phyloP scores from a whole-genome alignment of 2,113 vertebrate genomes.

The Desmodus rotundus region DNA sequence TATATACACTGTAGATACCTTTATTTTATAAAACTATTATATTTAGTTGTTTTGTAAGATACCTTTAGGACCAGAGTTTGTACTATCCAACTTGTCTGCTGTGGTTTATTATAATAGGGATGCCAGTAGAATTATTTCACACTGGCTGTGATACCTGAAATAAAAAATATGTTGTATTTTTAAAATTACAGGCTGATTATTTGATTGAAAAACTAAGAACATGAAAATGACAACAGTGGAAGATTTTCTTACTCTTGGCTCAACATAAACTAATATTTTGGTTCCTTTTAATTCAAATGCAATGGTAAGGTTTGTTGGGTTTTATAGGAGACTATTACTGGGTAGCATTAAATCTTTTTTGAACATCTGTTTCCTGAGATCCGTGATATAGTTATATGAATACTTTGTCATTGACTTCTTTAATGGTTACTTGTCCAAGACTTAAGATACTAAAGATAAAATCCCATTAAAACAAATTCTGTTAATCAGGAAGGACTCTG shows the following conservation, averaged over 20 bases:
- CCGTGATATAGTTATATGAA: background rate
- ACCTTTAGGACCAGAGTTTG: background rate
- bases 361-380: conserved; percentile 38
- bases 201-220: conserved; percentile 85
- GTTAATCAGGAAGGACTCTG: conserved; percentile 3
- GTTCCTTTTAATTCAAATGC: conserved; percentile 45
- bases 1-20: background rate
- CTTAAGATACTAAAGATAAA: conserved; percentile 21
- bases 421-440: background rate
- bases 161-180: background rate
- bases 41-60: background rate
- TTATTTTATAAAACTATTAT: background rate
- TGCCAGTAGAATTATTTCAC: conserved; percentile 15
- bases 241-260: conserved; percentile 57
- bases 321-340: conserved; percentile 9
- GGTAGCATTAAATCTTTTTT: conserved; percentile 61
- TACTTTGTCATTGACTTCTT: background rate
- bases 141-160: background rate
- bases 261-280: background rate
- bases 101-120: background rate
- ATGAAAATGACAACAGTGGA: conserved; percentile 73
- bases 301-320: conserved; percentile 61
- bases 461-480: conserved; percentile 28
- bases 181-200: conserved; percentile 82
- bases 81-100: background rate